Evolutionary conservation across 2,888 invertebrate species (phyloP), one percentile per base, ranked within the genome.

Genomic region (Saturnia japonica): DNA sequence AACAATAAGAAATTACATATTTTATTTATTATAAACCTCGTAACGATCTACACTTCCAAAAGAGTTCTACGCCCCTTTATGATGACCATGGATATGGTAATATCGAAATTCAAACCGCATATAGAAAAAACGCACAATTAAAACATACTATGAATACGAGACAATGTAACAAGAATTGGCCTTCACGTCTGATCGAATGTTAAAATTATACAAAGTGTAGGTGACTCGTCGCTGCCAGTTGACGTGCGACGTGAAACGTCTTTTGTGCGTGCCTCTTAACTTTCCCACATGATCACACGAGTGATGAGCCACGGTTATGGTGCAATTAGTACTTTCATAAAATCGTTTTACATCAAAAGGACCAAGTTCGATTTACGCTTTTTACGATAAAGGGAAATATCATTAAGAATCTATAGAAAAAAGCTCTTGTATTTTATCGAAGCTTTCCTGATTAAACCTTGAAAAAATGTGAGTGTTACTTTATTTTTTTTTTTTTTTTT

Each of bases 171-270:
- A 72, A 81, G 83, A 83, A 85, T 82, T 83, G 77, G 85, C 82
- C 76, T 81, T 80, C 86, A 87, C 85, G 87, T 86, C 81, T 85
- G 85, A 87, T 86, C 83, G 85, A 86, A 89, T 89, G 89, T 87
- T 87, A 87, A 88, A 88, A 90, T 90, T 90, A 90, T 90, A 80
- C 88, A 71, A 70, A 74, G 71, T 76, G 74, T 71, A 69, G 70
- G 74, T 69, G 28, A 28, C 57, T 60, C 14, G 57, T 60, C 28
- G 57, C 57, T 14, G 73, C 75, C 71, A 70, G 73, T 74, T 74
- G 76, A 75, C 69, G 73, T 77, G 73, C 57, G 57, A 14, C 76
- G 70, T 81, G 77, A 73, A 80, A 73, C 73, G 57, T 28, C 57
- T 60, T 60, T 60, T 16, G 28, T 60, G 28, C 72, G 73, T 68